Base-by-base conservation (phyloP, 2,797 vertebrate species). In the Galaxias olidus region DNA sequence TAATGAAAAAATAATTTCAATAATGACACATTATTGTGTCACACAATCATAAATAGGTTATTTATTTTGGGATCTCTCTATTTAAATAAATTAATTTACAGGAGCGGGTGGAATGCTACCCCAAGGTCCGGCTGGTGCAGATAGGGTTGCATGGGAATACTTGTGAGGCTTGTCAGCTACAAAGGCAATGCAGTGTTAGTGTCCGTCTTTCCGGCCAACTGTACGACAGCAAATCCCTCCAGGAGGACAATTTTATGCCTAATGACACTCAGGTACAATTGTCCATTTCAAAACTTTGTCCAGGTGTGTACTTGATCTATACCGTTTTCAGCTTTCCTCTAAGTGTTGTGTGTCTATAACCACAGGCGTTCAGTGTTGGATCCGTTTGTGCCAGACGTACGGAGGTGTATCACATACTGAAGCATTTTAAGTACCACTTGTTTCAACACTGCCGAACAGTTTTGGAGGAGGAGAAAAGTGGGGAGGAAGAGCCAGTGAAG, bases 351-450 rank as follows among this genome's bases (percentile, higher is more conserved):
- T 49, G n/a, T 85, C 43, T 83, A 59, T 47, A 78, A 58, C 56
- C 77, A 44, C 84, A 95, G 93, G 86, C 68, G 45, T 88, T 93
- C 73, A 76, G 75, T 58, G 88, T 95, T 59, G 93, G 94, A 0
- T 0, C 4, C 0, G 88, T 92, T 51, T 95, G 94, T 83, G 91
- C 86, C 59, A 0, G 80, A 40, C 92, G 93, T 43, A 94, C 94
- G 8, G 76, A 76, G 75, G 84, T 93, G 73, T 95, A 95, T 72
- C 94, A 95, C 57, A 76, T 83, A 9, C 77, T 95, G 66, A 94
- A 91, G 73, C 94, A 95, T 74, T 95, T 91, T 83, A 95, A 95
- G 77, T 95, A 90, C 77, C 91, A 92, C 66, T 71, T 95, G 9
- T 94, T 91, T 51, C 52, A 88, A 74, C 70, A 78, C 18, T 94